Evolutionary conservation across 2,113 vertebrate genomes (phyloP), one percentile per base, ranked within the genome.

Genomic region (Felis chaus): DNA sequence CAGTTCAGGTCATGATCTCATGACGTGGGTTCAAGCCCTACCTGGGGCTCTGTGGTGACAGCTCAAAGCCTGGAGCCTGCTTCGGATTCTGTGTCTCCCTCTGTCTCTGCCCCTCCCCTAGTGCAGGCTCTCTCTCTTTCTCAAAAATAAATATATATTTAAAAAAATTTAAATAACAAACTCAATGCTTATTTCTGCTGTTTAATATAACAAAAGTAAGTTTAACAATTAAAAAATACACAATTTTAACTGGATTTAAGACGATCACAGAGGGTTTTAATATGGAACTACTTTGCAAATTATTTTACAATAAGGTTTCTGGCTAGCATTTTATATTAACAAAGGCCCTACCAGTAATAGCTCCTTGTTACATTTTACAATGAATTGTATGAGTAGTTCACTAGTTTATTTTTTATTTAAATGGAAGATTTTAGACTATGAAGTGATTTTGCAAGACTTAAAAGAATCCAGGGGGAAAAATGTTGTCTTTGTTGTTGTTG

Each of bases 211-310:
- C 71, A 91, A 68, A 92, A 89, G 69, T 25, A 68, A 89, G 9
- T 83, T 89, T 66, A 94, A 71, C 21, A 87, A 80, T 94, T 86
- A 78, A 95, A 86, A 93, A 91, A 61, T 66, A 78, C 33, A 53
- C 71, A 83, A 21, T 11, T 57, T 85, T 63, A 39, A 50, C 80
- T 33, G 25, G 33, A 36, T 33, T 71, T 76, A 63, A 48, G 31
- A 94, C 89, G 33, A n/a, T 45, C 73, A 93, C 71, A 27, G 55
- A 69, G 2, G 9, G 1, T n/a, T 95, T 36, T 68, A 89, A 55
- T 74, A 31, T 66, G 81, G 11, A 97, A 65, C 18, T 36, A 39
- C 7, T 84, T 88, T 74, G 48, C 13, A 92, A 36, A 81, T 61
- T 27, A 85, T 57, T 91, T 91, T 79, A 53, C 41, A 83, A 3